Percentiles rank a stretch among this genome's conserved stretches.
Conservation (phyloP, 2,113 vertebrate genomes). For the Solenodon paradoxus region DNA sequence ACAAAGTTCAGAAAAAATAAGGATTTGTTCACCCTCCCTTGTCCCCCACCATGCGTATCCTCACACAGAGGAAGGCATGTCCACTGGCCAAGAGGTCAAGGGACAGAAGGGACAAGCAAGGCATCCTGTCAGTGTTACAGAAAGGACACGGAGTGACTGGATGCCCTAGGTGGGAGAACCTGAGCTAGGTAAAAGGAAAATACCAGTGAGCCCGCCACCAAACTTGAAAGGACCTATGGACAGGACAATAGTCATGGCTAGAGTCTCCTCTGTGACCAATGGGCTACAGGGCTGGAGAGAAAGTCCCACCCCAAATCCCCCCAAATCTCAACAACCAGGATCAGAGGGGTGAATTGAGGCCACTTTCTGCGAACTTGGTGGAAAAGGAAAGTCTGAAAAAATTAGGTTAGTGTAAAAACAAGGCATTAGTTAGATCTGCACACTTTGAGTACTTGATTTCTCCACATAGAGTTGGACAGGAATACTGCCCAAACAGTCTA, state of each 20-base stretch:
- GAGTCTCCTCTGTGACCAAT: too few relatives aligned
- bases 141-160: neutral
- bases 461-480: neutral
- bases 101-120: neutral
- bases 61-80: neutral
- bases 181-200: neutral
- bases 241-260: neutral
- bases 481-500: too few relatives aligned
- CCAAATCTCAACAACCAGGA: neutral
- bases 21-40: neutral
- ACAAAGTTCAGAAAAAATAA: neutral
- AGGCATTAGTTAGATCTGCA: neutral
- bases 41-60: accelerated
- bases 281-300: neutral
- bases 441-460: neutral
- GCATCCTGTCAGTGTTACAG: neutral
- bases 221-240: neutral
- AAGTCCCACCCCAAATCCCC: too few relatives aligned
- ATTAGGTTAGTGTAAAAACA: neutral
- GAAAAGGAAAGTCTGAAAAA: neutral
- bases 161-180: neutral
- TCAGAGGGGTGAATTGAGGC: neutral
- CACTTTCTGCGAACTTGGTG: neutral
- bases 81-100: neutral
- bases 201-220: too few relatives aligned